A percentile compares a stretch with the other conserved stretches of the same genome.
Conservation (phyloP, 37 sponge, comb jelly and placozoan species). For the Eunapius fragilis region DNA sequence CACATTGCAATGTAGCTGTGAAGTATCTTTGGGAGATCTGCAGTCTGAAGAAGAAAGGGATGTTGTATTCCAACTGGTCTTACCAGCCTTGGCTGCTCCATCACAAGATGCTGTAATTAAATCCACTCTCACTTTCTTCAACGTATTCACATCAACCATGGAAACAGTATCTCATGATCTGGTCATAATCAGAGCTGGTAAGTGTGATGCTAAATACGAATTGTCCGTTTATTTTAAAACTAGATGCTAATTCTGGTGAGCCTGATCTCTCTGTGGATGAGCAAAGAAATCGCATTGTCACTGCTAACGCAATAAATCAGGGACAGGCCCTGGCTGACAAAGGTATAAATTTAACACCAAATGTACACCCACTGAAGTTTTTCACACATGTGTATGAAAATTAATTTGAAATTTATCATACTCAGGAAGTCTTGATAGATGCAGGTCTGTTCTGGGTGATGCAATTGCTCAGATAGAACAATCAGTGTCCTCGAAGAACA, state of each 20-base stretch:
- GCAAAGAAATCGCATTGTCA: background rate
- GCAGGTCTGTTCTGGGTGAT: slow-evolving; percentile 16
- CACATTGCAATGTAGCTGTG: slow-evolving; percentile 40
- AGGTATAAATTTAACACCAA: background rate
- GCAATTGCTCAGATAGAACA: slow-evolving; percentile 13
- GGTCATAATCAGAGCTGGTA: slow-evolving; percentile 38
- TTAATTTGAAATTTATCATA: too few species aligned
- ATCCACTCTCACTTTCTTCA: slow-evolving; percentile 81
- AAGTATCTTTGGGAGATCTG: slow-evolving; percentile 80
- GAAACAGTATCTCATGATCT: slow-evolving; percentile 56
- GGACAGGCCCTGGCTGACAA: background rate
- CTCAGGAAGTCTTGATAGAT: slow-evolving; percentile 39
- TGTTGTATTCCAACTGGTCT: slow-evolving; percentile 71
- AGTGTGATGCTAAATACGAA: too few species aligned
- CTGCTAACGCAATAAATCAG: background rate
- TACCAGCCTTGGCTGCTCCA: slow-evolving; percentile 49
- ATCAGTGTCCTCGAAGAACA: slow-evolving; percentile 10
- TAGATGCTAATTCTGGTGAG: background rate
- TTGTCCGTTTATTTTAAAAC: too few species aligned
- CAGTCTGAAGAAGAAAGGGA: slow-evolving; percentile 94
- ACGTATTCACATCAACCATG: slow-evolving; percentile 76
- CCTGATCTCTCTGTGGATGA: background rate
- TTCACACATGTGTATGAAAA: background rate
- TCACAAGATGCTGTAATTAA: slow-evolving; percentile 21
- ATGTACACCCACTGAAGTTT: too few species aligned